Conservation (phyloP, 2,888 invertebrate genomes). For the Zonitis immaculata region DNA sequence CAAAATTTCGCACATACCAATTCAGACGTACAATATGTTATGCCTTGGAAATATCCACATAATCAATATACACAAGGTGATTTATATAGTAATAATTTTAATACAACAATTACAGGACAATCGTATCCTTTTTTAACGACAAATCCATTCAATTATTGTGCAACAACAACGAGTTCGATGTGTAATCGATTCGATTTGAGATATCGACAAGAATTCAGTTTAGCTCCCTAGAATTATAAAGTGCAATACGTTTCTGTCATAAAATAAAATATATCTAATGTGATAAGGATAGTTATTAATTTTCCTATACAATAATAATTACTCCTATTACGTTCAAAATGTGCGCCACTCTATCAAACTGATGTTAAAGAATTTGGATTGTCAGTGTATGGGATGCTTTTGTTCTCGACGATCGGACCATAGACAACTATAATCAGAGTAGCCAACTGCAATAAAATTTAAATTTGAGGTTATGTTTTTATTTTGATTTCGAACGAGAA, state of each 20-base stretch:
- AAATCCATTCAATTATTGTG: constrained; percentile 40
- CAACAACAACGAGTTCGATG: constrained; percentile 32
- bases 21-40: constrained; percentile 43
- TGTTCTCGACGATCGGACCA: too few species aligned
- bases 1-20: constrained; percentile 25
- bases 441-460: background rate
- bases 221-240: constrained; percentile 22
- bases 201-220: constrained; percentile 43
- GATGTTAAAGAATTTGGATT: too few species aligned
- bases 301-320: too few species aligned
- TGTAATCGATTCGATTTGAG: constrained; percentile 42
- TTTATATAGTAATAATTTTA: constrained; percentile 36
- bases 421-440: too few species aligned
- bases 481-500: background rate
- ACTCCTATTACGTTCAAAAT: too few species aligned
- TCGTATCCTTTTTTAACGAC: constrained; percentile 40
- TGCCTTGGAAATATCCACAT: constrained; percentile 48
- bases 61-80: constrained; percentile 42
- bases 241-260: background rate
- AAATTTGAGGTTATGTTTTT: background rate
- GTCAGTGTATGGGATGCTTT: too few species aligned
- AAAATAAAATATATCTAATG: too few species aligned
- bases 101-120: constrained; percentile 32
- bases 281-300: too few species aligned
- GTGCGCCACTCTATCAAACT: too few species aligned